Base-by-base conservation (phyloP, 2,797 vertebrate species). In the Lutjanus argentimaculatus region DNA sequence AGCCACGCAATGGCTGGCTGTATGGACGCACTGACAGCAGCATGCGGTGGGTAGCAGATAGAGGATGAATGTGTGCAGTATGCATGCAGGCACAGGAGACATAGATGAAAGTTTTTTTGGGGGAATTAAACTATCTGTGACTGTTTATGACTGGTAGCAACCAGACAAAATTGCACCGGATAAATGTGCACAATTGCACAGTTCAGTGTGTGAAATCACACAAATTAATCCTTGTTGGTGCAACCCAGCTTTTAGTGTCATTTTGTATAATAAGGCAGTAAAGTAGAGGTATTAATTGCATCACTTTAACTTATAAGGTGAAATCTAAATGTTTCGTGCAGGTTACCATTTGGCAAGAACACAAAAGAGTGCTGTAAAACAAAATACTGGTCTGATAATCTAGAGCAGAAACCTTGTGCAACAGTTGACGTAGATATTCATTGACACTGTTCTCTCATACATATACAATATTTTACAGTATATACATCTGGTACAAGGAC, bases 1-100 rank as follows among this genome's bases (percentile, higher is more conserved):
- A 99, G 46, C 97, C 97, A 0, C 96, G 97, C 61, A 99, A 99
- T 0, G 98, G 98, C 79, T 99, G 98, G 98, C 94, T 99, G 36
- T 99, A 98, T 0, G 98, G 98, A 58, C 97, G 96, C 66, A 95
- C 97, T 53, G 96, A 99, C 88, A 94, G 95, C 88, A 96, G 93
- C 0, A 87, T 97, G 72, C 91, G 90, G 98, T 99, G 92, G 43
- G 97, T 94, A n/a, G 30, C 30, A 11, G n/a, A 48, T 19, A 22
- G 5, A 57, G 11, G 0, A 57, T 1, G 0, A 3, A 11, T 66
- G n/a, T 55, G 6, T 19, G 1, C 36, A 57, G 14, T 22, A 8
- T 57, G 11, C 8, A 40, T 40, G 30, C n/a, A 52, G 12, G 25
- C 30, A 46, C 30, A 73, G 19, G 43, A 42, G 8, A 21, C 15